Conservation (phyloP, 23 tunicate species). For the Phallusia fumigata region DNA sequence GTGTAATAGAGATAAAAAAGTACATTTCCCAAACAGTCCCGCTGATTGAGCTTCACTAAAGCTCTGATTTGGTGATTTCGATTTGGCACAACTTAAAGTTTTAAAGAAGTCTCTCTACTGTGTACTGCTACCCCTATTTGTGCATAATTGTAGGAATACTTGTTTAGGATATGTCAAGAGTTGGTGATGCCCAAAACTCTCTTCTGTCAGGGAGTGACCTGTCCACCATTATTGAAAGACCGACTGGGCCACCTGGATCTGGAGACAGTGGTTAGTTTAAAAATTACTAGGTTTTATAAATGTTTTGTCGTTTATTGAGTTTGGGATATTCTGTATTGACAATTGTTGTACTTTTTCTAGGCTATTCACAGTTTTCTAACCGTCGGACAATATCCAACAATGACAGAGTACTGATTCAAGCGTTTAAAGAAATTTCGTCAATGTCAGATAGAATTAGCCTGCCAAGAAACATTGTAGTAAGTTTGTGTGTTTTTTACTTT, state of each 20-base stretch:
- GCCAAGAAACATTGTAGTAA: constrained; percentile 81
- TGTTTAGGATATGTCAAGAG: constrained; percentile 94
- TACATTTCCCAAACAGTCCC: too few species aligned
- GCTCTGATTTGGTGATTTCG: too few species aligned
- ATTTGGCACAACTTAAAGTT: too few species aligned
- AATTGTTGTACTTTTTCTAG: constrained; percentile 24
- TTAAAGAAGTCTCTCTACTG: too few species aligned
- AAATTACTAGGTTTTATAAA: not conserved
- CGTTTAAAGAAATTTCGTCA: constrained; percentile 77
- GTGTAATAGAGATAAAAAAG: too few species aligned
- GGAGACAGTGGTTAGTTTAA: constrained; percentile 13
- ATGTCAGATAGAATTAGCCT: constrained; percentile 91
- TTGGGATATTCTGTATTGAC: too few species aligned
- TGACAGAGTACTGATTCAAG: constrained; percentile 89
- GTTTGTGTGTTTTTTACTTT: not conserved
- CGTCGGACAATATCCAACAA: constrained; percentile 83
- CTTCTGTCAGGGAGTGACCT: constrained; percentile 93
- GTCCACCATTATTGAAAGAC: constrained; percentile 92
- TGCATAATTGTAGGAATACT: not conserved
- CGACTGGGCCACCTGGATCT: constrained; percentile 62
- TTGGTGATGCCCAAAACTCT: constrained; percentile 97
- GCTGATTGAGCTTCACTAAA: too few species aligned
- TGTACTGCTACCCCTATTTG: not conserved
- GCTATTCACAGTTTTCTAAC: constrained; percentile 74
- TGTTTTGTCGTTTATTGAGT: not conserved